These are phyloP conservation scores for Frankliniella fusca DNA, from an alignment of 2,888 invertebrate species.

Conservation along the genomic window DNA sequence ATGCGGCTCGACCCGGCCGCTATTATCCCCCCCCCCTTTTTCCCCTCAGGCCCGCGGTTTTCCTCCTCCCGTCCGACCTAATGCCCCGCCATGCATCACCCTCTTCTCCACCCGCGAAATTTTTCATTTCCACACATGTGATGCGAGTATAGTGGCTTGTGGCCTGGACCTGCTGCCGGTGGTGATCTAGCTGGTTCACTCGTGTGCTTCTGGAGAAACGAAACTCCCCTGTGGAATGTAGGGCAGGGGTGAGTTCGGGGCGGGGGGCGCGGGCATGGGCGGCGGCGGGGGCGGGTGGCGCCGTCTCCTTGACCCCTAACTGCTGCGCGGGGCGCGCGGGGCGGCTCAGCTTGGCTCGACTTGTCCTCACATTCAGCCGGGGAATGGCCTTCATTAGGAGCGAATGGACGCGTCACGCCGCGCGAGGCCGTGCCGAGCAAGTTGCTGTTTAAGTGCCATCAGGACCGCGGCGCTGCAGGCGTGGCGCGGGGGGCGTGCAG, in stretches of 20 bases:
- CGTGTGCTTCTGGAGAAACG: too few relatives aligned
- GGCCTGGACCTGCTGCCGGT: too few relatives aligned
- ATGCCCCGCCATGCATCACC: not conserved
- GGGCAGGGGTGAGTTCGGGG: not conserved
- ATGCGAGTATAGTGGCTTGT: too few relatives aligned
- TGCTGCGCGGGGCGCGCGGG: not conserved
- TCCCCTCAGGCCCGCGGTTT: too few relatives aligned
- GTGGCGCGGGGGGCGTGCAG: not conserved
- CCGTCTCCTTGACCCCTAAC: too few relatives aligned
- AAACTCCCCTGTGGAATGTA: too few relatives aligned
- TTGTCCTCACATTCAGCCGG: not conserved
- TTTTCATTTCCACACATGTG: not conserved
- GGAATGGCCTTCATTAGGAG: slow-evolving; percentile 6
- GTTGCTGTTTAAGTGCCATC: not conserved
- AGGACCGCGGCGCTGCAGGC: not conserved
- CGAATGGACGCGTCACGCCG: slow-evolving; percentile 1
- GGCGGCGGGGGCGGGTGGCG: not conserved
- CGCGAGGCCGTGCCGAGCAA: not conserved
- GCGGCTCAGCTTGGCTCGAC: not conserved
- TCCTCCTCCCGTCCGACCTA: not conserved
- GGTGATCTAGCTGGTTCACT: too few relatives aligned
- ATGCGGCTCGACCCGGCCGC: too few relatives aligned
- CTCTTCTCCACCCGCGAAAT: not conserved
- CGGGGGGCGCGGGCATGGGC: not conserved
- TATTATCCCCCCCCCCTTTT: too few relatives aligned